Conservation (phyloP, 2,113 vertebrate genomes). For the Pelecanoides urinatrix region DNA sequence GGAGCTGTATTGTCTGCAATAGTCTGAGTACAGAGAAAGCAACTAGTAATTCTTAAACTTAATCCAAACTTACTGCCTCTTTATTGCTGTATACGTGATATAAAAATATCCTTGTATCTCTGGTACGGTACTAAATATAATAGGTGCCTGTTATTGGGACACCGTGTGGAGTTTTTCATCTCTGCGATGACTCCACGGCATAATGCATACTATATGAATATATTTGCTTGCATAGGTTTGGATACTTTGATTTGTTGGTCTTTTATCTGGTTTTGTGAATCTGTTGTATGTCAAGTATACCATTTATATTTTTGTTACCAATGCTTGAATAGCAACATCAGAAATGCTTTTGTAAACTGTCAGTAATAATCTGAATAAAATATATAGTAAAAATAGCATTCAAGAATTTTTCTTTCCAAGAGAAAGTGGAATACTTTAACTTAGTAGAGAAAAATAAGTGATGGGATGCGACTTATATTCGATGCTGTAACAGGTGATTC, state of each 20-base stretch:
- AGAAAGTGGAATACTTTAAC: not conserved
- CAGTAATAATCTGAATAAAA: not conserved
- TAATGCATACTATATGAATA: not conserved
- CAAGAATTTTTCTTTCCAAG: not conserved
- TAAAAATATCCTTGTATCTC: not conserved
- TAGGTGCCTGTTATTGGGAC: not conserved
- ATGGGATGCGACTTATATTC: not conserved
- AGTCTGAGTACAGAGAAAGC: not conserved
- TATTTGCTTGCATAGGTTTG: not conserved
- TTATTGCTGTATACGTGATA: not conserved
- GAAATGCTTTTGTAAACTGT: not conserved
- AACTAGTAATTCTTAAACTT: not conserved
- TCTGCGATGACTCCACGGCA: not conserved
- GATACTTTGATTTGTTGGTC: not conserved
- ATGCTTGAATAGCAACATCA: not conserved
- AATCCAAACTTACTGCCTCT: not conserved
- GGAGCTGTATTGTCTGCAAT: not conserved
- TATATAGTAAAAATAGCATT: not conserved
- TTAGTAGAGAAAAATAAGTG: not conserved
- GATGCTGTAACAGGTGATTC: not conserved
- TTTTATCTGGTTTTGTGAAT: not conserved
- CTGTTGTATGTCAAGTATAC: not conserved
- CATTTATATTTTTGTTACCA: not conserved
- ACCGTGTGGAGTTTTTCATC: not conserved
- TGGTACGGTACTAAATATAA: not conserved